Evolutionary conservation across 2,113 vertebrate species (phyloP).

Genomic region (Passerina amoena): DNA sequence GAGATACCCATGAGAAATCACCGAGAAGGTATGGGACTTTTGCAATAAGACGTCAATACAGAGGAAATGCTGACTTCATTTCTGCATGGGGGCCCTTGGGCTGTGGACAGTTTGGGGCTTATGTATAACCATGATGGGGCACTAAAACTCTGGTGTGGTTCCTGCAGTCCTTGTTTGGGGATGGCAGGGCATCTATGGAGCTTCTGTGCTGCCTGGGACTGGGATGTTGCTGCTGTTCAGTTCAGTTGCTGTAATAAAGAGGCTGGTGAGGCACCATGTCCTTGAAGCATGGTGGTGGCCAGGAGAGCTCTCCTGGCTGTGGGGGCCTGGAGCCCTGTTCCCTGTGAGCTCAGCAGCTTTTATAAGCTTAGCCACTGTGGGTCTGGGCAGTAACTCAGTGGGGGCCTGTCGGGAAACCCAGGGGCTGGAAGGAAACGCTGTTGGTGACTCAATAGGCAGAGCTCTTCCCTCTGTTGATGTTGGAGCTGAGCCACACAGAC

Average conservation of each 20-base stretch:
- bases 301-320: neutral
- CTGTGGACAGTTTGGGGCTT: neutral
- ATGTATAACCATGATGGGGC: neutral
- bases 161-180: neutral
- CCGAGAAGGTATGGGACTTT: too few relatives aligned
- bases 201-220: neutral
- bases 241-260: neutral
- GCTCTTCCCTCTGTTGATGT: slow-evolving; percentile 48
- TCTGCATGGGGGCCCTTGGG: accelerated
- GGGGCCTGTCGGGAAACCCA: neutral
- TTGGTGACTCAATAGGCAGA: slow-evolving; percentile 53
- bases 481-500: slow-evolving; percentile 40
- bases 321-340: neutral
- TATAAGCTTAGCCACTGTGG: neutral
- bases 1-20: too few relatives aligned
- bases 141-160: neutral
- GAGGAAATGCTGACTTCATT: neutral
- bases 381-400: neutral
- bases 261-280: neutral
- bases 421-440: slow-evolving; percentile 34
- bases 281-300: neutral
- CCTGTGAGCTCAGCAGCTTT: slow-evolving; percentile 5
- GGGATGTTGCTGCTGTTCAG: neutral
- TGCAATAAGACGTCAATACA: too few relatives aligned
- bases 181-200: neutral